Evolutionary conservation across 2,113 vertebrate genomes (phyloP), one percentile per base, ranked within the genome.

Genomic region (Piaya cayana): DNA sequence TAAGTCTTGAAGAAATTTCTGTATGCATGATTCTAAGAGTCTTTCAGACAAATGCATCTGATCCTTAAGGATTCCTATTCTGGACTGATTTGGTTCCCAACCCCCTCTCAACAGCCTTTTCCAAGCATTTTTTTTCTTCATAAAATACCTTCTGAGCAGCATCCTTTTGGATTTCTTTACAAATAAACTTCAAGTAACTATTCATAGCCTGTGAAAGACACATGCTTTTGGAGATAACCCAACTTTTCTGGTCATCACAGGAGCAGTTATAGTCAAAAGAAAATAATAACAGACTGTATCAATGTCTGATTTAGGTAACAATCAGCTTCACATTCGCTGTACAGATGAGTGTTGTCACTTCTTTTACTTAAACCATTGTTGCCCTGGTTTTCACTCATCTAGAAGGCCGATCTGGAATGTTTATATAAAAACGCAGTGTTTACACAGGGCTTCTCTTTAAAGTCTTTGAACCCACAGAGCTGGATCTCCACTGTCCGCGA

Each of bases 381-480:
- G 75, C 63, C n/a, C 52, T 5, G 12, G 49, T 74, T 85, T 60
- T 72, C 23, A 15, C 12, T 36, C 63, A 27, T 8, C 39, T 8
- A 85, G 74, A 82, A 34, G 58, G 1, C 32, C n/a, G 34, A 93
- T 84, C 39, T 71, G 23, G 27, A 87, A 59, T 52, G 69, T 32
- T 95, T 95, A 74, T 74, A 59, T 36, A 50, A 43, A 91, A 80
- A 82, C 27, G 45, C 37, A 74, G 45, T 92, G 79, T 94, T 95
- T 90, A 95, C 42, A 86, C 9, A 60, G 30, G 13, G 16, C 39
- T 93, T 60, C 82, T 63, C 88, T 59, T 15, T 11, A 15, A 0
- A 15, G 75, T 4, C 32, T 95, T 91, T 93, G 92, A 95, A 83
- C 26, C 11, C 79, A 55, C 82, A 43, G 85, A 88, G 71, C 84